Evolutionary conservation across 2,797 vertebrate species (phyloP), one percentile per base, ranked within the genome.

Genomic region (Arnoldichthys spilopterus): DNA sequence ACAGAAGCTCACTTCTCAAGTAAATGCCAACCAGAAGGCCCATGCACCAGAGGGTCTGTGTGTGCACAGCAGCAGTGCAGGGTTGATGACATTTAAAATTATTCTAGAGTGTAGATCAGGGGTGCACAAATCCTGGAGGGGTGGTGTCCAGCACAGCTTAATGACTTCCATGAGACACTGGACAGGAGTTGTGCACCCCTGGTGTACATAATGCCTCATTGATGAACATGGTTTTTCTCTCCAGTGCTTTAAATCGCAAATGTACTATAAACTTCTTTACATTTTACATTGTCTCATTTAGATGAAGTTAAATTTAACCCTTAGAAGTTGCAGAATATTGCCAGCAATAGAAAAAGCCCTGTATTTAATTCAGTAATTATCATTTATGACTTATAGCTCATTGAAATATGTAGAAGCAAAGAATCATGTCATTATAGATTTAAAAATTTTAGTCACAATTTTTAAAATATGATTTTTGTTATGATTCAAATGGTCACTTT

Each of bases 21-120:
- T 45, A 53, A 47, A 70, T 79, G 45, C 47, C 71, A 54, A 34
- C 43, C 43, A 47, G 43, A 45, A 45, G 11, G 11, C 43, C 43
- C 43, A 45, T 2, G 13, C 9, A 45, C 43, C 43, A 45, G 13
- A 47, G 43, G 4, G 3, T 40, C 18, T 30, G 2, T 62, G 30
- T n/a, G 26, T 37, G 49, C 51, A 22, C n/a, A 49, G 64, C 34
- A 66, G 11, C 15, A 76, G 49, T 47, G 59, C 49, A 37, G 63
- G 72, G 59, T 64, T 76, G 67, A 72, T 77, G 74, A 77, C 74
- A 81, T 81, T 81, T 72, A 45, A 45, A 26, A 20, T 18, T 70
- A 56, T 71, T 81, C 69, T 59, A 58, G 54, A 45, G 59, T n/a
- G 56, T 64, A n/a, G n/a, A n/a, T n/a, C n/a, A n/a, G n/a, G n/a